Evolutionary conservation across 2,797 vertebrate genomes (phyloP), one percentile per base, ranked within the genome.

Genomic region (Bufotes viridis): DNA sequence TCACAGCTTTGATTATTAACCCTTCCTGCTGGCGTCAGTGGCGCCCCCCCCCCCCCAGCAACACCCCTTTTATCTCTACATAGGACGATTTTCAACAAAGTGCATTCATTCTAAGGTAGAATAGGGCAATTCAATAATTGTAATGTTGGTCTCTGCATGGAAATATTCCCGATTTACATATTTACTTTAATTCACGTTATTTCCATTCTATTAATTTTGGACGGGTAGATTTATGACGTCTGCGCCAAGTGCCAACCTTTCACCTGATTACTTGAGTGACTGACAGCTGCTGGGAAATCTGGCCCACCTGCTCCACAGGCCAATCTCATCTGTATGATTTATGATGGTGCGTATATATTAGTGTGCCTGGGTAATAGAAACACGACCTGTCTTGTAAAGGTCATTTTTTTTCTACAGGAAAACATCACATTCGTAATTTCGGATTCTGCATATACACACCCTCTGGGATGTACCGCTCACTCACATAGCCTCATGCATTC

Each of bases 271-370:
- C 72, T 69, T 75, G 70, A 85, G 81, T 80, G 78, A 86, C 67
- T 89, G 60, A 82, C 61, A 76, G 58, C 24, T 78, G 42, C 61
- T 51, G 79, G 57, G 84, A 57, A 60, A 78, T 78, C 78, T 67
- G 83, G 26, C 51, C 34, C 26, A 74, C 58, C 78, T 42, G 24
- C 61, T 81, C 53, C 76, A 58, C 78, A n/a, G 78, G 70, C 24
- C 84, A 78, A 76, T 86, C 75, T 78, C 69, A 51, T 78, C 20
- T 65, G 20, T 57, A 22, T 86, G 88, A 89, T 86, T 89, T 89
- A 89, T 86, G 80, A 24, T 20, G 29, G 60, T 61, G 70, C n/a
- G 65, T 65, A 82, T 63, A 82, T 55, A 8, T 69, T 75, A 60
- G 34, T 14, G 12, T 24, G 34, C 13, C 72, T 78, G 42, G 29